Conservation (phyloP, 2,888 invertebrate genomes). For the Callinectes sapidus region DNA sequence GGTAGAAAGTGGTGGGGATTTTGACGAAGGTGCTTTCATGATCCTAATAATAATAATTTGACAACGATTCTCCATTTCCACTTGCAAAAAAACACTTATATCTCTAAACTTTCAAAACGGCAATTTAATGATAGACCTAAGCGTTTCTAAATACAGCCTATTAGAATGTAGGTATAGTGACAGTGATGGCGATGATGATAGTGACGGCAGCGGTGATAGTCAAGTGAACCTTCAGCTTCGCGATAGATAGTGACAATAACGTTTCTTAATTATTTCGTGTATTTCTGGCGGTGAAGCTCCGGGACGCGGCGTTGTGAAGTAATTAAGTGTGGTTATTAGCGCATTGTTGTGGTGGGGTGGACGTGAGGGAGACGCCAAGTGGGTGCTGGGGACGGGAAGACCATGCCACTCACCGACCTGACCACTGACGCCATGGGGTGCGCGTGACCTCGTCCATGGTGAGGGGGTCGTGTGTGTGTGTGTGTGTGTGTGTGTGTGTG, state of each 20-base stretch:
- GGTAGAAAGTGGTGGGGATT: too few species aligned
- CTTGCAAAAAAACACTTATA: too few species aligned
- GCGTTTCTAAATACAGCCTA: background rate
- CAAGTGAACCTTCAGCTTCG: background rate
- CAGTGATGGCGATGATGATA: background rate
- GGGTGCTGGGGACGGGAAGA: background rate
- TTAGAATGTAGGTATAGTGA: background rate
- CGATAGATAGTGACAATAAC: background rate
- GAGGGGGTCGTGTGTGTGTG: background rate
- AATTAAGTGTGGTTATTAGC: slow-evolving; percentile 14
- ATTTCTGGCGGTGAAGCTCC: background rate
- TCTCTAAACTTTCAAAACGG: too few species aligned
- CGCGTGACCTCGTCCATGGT: background rate
- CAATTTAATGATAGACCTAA: too few species aligned
- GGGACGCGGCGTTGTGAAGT: background rate
- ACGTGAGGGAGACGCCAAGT: background rate
- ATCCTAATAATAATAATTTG: too few species aligned
- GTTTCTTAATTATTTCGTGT: background rate
- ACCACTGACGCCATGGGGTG: background rate
- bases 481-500: too few species aligned
- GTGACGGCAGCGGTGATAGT: too few species aligned
- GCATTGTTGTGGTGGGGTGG: background rate
- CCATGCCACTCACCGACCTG: background rate
- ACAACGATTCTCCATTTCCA: too few species aligned
- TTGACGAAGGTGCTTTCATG: too few species aligned